Evolutionary conservation across 1,140 invertebrate genomes (phyloP), one percentile per base, ranked within the genome.

Genomic region (Calliphora vicina): DNA sequence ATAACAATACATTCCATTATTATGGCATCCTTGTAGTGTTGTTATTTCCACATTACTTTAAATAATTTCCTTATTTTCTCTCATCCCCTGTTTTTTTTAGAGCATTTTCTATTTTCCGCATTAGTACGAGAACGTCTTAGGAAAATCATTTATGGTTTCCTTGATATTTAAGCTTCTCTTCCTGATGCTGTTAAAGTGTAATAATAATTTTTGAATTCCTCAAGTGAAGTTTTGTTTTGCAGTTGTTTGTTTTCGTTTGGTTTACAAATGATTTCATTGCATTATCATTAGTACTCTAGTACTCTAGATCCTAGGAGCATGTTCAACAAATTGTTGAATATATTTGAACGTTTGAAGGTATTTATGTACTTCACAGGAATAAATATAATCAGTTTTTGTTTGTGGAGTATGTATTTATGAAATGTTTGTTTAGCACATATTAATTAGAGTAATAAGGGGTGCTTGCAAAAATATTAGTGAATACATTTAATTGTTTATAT

Each of bases 121-220:
- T 67, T 67, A 67, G 61, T 67, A 23, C 23, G 23, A 67, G 61
- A 20, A 23, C n/a, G 20, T 67, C 61, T 67, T 67, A 67, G 61
- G n/a, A 67, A 23, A 67, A 67, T 25, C 61, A 67, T 20, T 67
- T 67, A 67, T 67, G 61, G 61, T 67, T 67, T 67, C 61, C 61
- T 67, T 67, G 61, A 67, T 25, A n/a, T 67, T 67, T 67, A 20
- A 23, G 61, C 61, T 67, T 57, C 61, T 67, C 6, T 67, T 67
- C 61, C 61, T 67, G 20, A 10, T 61, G 57, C 20, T 61, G 57
- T 20, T 20, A 20, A 61, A 20, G 57, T 20, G n/a, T 20, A 67
- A 67, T 67, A 67, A 67, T 67, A 23, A 67, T 67, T 67, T 67
- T 67, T 67, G 61, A 67, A 67, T 67, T 67, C 20, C 61, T 15